Percentiles rank a stretch among this genome's conserved stretches.
These are phyloP conservation scores for Butorides virescens DNA, from an alignment of 2,113 vertebrate species.

Conservation along the genomic window DNA sequence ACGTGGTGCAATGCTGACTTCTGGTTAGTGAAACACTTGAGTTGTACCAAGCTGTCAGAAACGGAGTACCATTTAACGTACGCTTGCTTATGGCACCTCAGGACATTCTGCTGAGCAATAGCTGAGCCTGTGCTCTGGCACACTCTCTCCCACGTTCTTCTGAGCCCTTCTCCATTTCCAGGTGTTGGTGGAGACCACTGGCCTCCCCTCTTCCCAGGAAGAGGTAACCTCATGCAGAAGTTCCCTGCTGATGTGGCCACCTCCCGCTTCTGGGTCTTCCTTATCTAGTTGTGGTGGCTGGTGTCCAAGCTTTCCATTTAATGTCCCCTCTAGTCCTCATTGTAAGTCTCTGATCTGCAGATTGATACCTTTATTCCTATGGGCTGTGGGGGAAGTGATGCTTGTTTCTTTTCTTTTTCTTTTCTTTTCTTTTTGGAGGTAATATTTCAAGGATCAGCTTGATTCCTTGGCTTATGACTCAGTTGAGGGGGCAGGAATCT, in stretches of 20 bases:
- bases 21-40: not conserved
- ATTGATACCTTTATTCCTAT: not conserved
- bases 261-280: not conserved
- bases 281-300: not conserved
- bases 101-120: not conserved
- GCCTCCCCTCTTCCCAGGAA: not conserved
- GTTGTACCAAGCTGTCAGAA: not conserved
- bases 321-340: not conserved
- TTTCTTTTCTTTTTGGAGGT: not conserved
- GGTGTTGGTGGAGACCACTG: not conserved
- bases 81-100: not conserved
- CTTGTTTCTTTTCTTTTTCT: not conserved
- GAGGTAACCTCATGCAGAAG: not conserved
- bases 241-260: not conserved
- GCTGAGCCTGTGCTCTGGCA: not conserved
- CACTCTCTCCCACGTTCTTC: not conserved
- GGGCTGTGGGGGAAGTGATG: not conserved
- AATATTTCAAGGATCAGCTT: not conserved
- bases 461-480: not conserved
- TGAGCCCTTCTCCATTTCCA: not conserved
- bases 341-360: not conserved
- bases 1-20: not conserved
- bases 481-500: not conserved
- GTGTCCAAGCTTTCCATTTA: not conserved
- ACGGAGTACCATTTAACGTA: rapidly evolving